These are phyloP conservation scores for Scopus umbretta DNA, from an alignment of 2,113 vertebrate genomes.

Conservation along the genomic window DNA sequence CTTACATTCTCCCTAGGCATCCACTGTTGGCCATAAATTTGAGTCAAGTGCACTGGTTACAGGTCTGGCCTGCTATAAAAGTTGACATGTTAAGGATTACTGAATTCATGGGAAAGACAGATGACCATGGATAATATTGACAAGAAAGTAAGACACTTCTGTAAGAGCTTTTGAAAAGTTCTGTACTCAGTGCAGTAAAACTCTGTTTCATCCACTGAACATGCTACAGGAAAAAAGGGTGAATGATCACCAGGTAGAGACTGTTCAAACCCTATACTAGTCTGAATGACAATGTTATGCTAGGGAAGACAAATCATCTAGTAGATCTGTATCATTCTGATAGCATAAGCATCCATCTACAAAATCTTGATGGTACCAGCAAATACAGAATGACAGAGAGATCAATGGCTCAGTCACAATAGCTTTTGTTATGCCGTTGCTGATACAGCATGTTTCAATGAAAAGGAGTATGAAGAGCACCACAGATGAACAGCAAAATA, in stretches of 20 bases:
- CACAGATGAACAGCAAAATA: neutral
- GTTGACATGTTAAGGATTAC: neutral
- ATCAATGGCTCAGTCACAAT: neutral
- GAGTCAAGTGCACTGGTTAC: neutral
- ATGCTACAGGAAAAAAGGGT: neutral
- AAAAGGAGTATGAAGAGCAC: neutral
- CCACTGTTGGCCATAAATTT: neutral
- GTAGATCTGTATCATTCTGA: neutral
- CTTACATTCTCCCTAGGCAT: neutral
- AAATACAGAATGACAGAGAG: neutral
- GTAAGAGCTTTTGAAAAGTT: neutral
- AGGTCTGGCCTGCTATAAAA: neutral
- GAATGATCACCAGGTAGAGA: neutral
- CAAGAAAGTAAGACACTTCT: neutral
- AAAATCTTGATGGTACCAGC: neutral
- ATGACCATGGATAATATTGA: neutral
- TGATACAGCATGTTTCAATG: neutral
- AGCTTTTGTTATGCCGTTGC: neutral
- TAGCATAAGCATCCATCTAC: neutral
- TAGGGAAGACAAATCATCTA: neutral
- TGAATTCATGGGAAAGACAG: neutral
- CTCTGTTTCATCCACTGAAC: neutral
- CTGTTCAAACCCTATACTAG: neutral
- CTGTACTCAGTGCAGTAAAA: neutral
- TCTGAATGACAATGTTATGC: neutral